phyloP scores from a whole-genome alignment of 2,113 vertebrate species.

The Balaeniceps rex region DNA sequence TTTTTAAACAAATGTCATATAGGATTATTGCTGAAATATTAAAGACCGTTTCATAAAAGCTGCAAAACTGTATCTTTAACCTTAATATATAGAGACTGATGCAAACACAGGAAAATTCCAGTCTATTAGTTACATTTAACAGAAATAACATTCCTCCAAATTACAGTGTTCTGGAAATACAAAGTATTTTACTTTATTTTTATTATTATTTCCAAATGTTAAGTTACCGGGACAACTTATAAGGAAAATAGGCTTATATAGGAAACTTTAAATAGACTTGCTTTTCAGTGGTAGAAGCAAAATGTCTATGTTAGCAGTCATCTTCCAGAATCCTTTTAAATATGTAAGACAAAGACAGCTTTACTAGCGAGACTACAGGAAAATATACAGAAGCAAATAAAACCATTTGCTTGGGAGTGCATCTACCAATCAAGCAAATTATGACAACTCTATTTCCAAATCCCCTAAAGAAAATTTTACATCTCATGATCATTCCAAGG shows the following conservation, averaged over 20 bases:
- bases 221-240: slow-evolving; percentile 68
- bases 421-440: slow-evolving; percentile 63
- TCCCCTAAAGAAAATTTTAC: slow-evolving; percentile 68
- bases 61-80: slow-evolving; percentile 68
- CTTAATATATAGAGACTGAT: slow-evolving; percentile 67
- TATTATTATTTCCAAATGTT: slow-evolving; percentile 67
- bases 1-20: slow-evolving; percentile 65
- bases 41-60: slow-evolving; percentile 73
- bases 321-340: slow-evolving; percentile 62
- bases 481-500: slow-evolving; percentile 63
- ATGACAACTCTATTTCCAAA: slow-evolving; percentile 60
- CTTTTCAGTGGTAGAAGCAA: slow-evolving; percentile 61
- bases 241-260: slow-evolving; percentile 68
- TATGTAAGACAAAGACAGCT: slow-evolving; percentile 54
- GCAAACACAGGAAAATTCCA: slow-evolving; percentile 69
- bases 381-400: slow-evolving; percentile 70
- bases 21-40: slow-evolving; percentile 76
- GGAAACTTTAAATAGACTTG: slow-evolving; percentile 67
- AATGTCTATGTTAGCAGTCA: slow-evolving; percentile 41
- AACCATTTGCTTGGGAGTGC: slow-evolving; percentile 63
- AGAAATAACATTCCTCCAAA: slow-evolving; percentile 73
- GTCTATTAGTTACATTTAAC: slow-evolving; percentile 70
- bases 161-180: slow-evolving; percentile 81
- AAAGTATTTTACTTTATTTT: slow-evolving; percentile 63
- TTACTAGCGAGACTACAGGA: slow-evolving; percentile 67